Conservation (phyloP, 1,140 invertebrate genomes). For the Drosophila rhopaloa region DNA sequence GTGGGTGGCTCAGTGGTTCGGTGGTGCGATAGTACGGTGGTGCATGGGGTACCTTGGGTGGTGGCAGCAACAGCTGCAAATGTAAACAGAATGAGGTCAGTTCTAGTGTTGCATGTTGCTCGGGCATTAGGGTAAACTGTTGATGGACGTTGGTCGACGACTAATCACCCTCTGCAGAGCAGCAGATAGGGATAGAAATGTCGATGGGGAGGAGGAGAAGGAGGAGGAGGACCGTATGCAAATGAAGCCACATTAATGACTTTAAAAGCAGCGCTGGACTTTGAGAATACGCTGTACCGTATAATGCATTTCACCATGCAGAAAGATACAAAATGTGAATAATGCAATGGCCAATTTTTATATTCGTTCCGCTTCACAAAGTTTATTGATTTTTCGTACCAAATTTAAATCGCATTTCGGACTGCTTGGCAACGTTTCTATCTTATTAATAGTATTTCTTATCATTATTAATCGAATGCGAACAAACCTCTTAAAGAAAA, state of each 20-base stretch:
- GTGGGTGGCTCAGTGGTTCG: neutral
- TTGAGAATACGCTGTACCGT: conserved; percentile 9
- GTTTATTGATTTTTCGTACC: neutral
- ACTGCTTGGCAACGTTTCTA: too few relatives aligned
- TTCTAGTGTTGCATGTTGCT: conserved; percentile 74
- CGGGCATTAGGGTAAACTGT: conserved; percentile 77
- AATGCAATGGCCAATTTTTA: neutral
- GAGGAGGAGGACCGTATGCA: conserved; percentile 48
- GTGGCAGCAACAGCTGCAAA: conserved; percentile 71
- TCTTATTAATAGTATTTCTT: too few relatives aligned
- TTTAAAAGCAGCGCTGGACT: conserved; percentile 40
- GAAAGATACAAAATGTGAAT: conserved; percentile 11
- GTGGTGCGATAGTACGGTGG: neutral
- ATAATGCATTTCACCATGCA: conserved; percentile 1
- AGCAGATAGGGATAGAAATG: conserved; percentile 8
- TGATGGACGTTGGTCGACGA: conserved; percentile 69
- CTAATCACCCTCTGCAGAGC: conserved; percentile 69
- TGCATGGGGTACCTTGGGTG: conserved; percentile 10
- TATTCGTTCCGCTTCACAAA: neutral
- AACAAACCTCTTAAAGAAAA: too few relatives aligned
- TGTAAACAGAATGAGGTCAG: conserved; percentile 77
- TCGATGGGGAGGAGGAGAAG: neutral
- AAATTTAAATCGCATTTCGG: too few relatives aligned
- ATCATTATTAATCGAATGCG: too few relatives aligned
- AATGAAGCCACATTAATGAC: conserved; percentile 76